Evolutionary conservation across 2,113 vertebrate species (phyloP).

Genomic region (Climacteris rufus): DNA sequence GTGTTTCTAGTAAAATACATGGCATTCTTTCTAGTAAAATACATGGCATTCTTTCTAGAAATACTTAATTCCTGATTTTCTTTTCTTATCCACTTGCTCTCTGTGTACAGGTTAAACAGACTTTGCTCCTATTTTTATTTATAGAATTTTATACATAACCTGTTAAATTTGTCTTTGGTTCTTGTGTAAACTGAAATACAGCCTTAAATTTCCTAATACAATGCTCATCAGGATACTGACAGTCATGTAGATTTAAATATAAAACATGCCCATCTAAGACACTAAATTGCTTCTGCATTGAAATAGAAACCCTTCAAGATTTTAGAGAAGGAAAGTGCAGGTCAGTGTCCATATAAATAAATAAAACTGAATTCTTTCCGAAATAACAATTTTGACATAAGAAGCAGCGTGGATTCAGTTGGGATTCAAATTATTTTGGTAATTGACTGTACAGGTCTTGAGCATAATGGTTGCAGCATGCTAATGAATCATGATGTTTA

Average conservation of each 20-base stretch:
- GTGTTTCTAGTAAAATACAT: conserved; percentile 70
- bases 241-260: neutral
- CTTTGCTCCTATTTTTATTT: conserved; percentile 35
- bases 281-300: neutral
- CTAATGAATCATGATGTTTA: neutral
- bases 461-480: neutral
- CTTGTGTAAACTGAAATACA: conserved; percentile 51
- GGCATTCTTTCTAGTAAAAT: conserved; percentile 63
- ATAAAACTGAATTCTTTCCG: conserved; percentile 28
- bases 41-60: conserved; percentile 63
- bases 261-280: neutral
- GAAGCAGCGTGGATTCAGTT: conserved; percentile 20
- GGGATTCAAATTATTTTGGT: conserved; percentile 18
- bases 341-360: neutral
- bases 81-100: conserved; percentile 53
- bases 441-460: neutral
- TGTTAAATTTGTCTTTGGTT: conserved; percentile 1
- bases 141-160: neutral
- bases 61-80: conserved; percentile 63
- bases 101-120: conserved; percentile 64
- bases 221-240: neutral
- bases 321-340: neutral
- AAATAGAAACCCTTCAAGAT: neutral
- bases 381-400: conserved; percentile 18
- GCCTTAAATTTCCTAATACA: conserved; percentile 64